Evolutionary conservation across 2,113 vertebrate species (phyloP).

Genomic region (Anhinga rufa): DNA sequence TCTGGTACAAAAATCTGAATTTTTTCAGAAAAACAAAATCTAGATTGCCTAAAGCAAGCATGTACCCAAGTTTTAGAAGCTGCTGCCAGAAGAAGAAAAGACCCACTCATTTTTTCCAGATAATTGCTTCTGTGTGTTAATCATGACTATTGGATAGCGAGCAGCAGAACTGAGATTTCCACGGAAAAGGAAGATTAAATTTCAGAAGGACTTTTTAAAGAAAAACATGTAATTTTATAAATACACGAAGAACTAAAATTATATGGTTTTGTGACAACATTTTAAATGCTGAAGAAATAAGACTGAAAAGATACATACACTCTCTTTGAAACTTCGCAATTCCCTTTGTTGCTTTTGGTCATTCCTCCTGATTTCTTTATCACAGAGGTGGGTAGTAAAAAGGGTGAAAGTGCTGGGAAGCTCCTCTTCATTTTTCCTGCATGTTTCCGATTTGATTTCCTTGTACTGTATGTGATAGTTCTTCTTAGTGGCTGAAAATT

Average conservation of each 20-base stretch:
- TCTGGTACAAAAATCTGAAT: neutral
- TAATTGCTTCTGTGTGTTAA: slow-evolving; percentile 9
- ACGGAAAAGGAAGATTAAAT: neutral
- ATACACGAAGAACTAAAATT: neutral
- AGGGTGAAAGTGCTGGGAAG: neutral
- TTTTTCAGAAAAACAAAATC: neutral
- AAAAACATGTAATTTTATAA: neutral
- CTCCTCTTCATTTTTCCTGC: neutral
- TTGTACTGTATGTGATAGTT: neutral
- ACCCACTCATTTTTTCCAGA: neutral
- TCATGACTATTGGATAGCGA: neutral
- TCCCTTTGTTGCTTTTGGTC: neutral
- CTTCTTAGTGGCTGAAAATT: neutral
- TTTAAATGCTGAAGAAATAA: neutral
- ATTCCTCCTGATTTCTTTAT: neutral
- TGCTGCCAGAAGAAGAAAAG: neutral
- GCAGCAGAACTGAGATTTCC: neutral
- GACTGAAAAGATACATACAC: neutral
- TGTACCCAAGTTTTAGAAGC: neutral
- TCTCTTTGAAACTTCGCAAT: neutral
- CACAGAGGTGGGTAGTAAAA: neutral
- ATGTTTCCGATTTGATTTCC: rapidly evolving
- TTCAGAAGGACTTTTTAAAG: neutral
- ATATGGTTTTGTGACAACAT: neutral
- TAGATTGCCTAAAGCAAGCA: neutral